These are phyloP conservation scores for Henricia sp. DNA, from an alignment of 53 echinoderm and acorn worm species.

Conservation along the genomic window DNA sequence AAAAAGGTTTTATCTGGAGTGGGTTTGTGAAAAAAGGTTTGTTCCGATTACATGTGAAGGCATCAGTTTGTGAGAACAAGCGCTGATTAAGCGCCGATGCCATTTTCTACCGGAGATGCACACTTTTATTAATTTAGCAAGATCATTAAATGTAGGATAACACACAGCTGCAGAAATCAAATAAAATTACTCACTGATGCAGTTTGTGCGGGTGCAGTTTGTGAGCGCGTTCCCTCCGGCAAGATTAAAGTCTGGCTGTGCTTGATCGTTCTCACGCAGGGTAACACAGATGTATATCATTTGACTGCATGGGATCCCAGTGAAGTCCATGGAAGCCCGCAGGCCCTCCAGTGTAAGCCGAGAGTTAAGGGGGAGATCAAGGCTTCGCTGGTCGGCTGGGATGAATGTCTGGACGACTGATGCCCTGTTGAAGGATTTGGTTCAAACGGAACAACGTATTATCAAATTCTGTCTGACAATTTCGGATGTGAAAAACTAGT, in stretches of 20 bases:
- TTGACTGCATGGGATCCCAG: conserved; percentile 56
- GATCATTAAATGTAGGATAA: too few species aligned
- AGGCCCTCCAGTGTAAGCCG: conserved; percentile 55
- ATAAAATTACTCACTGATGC: conserved; percentile 72
- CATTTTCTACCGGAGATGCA: too few species aligned
- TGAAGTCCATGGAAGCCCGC: conserved; percentile 67
- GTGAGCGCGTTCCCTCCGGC: conserved; percentile 44
- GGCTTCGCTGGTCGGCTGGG: not conserved
- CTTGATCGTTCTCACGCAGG: conserved; percentile 38
- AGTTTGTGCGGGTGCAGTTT: conserved; percentile 22
- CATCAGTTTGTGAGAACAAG: too few species aligned
- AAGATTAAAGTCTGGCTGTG: conserved; percentile 67
- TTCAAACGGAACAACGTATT: too few species aligned
- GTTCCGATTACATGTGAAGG: too few species aligned
- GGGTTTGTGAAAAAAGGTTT: too few species aligned
- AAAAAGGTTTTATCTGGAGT: too few species aligned
- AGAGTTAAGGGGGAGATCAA: not conserved
- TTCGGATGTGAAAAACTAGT: too few species aligned
- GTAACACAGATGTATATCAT: conserved; percentile 72
- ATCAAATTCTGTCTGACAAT: too few species aligned
- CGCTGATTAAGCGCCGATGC: too few species aligned
- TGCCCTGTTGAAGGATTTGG: not conserved
- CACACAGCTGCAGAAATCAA: too few species aligned
- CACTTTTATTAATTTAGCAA: too few species aligned
- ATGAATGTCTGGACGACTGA: conserved; percentile 18